These are phyloP conservation scores for Todiramphus chloris DNA, from an alignment of 2,113 vertebrate species.

Conservation along the genomic window DNA sequence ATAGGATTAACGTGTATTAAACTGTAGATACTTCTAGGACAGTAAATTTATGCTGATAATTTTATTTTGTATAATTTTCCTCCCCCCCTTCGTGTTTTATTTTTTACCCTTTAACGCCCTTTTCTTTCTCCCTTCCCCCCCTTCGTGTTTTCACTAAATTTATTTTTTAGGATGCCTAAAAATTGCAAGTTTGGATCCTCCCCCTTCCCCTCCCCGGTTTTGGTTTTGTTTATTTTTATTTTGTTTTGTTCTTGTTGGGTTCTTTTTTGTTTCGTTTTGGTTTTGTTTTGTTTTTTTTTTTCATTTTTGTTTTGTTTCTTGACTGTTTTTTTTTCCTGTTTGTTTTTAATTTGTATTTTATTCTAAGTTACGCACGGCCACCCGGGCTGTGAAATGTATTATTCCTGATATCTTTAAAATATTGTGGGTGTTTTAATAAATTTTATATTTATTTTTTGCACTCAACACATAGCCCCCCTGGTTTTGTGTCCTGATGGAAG, in stretches of 20 bases:
- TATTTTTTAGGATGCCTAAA: conserved; percentile 83
- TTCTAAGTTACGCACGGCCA: conserved; percentile 81
- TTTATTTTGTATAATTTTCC: conserved; percentile 86
- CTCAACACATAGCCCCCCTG: conserved; percentile 53
- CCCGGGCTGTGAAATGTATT: conserved; percentile 80
- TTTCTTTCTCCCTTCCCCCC: background rate
- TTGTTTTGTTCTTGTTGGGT: too few relatives aligned
- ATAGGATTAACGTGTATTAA: conserved; percentile 87
- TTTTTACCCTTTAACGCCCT: background rate
- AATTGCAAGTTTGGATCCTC: conserved; percentile 77
- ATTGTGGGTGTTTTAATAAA: conserved; percentile 92
- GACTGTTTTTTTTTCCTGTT: background rate
- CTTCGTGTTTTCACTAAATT: conserved; percentile 70
- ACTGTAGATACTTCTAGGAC: conserved; percentile 88
- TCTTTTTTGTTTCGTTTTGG: background rate
- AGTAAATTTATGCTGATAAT: conserved; percentile 87
- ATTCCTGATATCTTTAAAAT: conserved; percentile 87
- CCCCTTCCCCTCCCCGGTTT: background rate
- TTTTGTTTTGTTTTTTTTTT: background rate
- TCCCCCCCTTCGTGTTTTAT: conserved; percentile 49
- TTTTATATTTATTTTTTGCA: conserved; percentile 93
- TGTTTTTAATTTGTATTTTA: conserved; percentile 74
- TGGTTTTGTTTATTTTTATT: background rate
- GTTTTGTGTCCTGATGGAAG: too few relatives aligned
- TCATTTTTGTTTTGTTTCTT: background rate